Conservation (phyloP, 2,797 vertebrate genomes). For the Sternotherus odoratus region DNA sequence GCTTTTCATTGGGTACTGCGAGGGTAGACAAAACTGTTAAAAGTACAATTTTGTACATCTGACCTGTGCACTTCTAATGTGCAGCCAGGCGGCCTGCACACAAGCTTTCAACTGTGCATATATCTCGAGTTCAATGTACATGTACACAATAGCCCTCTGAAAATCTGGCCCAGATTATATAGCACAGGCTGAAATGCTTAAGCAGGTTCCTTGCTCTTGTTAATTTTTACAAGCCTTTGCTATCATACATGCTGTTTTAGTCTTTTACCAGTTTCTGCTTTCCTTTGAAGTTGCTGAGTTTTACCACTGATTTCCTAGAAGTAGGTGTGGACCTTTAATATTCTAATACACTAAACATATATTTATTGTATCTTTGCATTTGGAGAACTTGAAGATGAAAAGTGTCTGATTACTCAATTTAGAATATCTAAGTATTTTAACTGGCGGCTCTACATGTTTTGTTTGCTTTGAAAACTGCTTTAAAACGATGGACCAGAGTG, state of each 20-base stretch:
- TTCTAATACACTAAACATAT: background rate
- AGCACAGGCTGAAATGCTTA: background rate
- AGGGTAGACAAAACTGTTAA: background rate
- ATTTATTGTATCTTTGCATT: background rate
- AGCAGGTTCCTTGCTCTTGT: background rate
- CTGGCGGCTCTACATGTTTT: background rate
- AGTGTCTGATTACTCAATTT: background rate
- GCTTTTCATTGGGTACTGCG: background rate
- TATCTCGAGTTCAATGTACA: background rate
- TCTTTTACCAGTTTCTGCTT: background rate
- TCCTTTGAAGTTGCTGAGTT: background rate
- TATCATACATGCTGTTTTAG: background rate
- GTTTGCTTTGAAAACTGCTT: constrained; percentile 9
- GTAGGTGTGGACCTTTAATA: background rate
- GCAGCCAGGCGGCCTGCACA: background rate
- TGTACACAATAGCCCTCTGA: background rate
- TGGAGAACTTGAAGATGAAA: background rate
- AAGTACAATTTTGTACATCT: background rate
- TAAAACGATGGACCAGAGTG: background rate
- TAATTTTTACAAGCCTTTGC: background rate
- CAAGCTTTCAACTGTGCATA: background rate
- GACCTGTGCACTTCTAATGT: background rate
- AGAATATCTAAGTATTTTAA: constrained; percentile 42
- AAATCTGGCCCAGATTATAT: background rate
- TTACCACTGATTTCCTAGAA: background rate